These are phyloP conservation scores for Drosophila yakuba DNA, from an alignment of 1,140 invertebrate species.

Conservation along the genomic window DNA sequence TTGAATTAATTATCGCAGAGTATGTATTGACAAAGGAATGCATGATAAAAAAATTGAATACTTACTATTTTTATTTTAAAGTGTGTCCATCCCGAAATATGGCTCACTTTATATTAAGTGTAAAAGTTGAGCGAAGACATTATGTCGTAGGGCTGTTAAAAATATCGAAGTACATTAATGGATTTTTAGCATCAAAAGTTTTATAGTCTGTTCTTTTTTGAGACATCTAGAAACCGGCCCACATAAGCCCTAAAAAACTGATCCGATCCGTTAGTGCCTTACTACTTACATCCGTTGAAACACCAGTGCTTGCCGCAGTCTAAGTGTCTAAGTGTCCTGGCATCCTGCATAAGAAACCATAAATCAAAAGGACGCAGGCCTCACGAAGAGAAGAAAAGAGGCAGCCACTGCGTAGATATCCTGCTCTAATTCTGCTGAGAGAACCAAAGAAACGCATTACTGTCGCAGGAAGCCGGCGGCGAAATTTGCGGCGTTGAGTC, in stretches of 20 bases:
- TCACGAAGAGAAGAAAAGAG: conserved; percentile 30
- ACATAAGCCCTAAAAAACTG: conserved; percentile 33
- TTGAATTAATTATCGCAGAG: no score
- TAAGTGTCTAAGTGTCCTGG: conserved; percentile 44
- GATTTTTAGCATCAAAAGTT: neutral
- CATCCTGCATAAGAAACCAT: conserved; percentile 57
- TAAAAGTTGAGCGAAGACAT: no score
- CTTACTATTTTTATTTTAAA: conserved; percentile 12
- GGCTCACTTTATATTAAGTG: no score
- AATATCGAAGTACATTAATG: no score
- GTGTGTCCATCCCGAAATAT: no score
- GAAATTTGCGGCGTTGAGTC: conserved; percentile 26
- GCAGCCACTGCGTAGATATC: conserved; percentile 51
- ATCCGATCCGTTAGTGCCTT: conserved; percentile 12
- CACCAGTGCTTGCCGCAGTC: conserved; percentile 58
- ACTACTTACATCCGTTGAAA: conserved; percentile 30
- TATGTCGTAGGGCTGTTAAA: no score
- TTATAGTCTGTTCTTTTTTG: neutral
- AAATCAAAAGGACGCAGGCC: conserved; percentile 67
- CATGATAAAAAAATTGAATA: no score
- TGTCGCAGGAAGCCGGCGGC: conserved; percentile 45
- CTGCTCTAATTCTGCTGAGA: conserved; percentile 68
- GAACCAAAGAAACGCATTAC: conserved; percentile 23
- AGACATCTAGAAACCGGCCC: neutral
- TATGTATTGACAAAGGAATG: no score